Percentiles rank a stretch among this genome's conserved stretches.
phyloP scores from a whole-genome alignment of 2,888 invertebrate genomes.

The Eutolmus rufibarbis region DNA sequence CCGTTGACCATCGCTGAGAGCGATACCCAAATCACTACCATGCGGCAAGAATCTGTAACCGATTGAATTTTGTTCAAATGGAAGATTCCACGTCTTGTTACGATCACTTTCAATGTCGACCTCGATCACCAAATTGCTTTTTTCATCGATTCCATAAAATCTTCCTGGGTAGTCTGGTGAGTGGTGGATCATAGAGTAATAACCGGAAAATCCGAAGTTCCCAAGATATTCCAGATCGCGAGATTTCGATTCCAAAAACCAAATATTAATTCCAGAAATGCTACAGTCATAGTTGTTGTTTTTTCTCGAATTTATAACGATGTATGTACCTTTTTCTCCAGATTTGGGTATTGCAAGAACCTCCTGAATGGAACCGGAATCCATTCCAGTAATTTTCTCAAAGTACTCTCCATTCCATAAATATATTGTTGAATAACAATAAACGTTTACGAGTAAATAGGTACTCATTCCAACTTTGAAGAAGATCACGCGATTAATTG shows the following conservation, averaged over 20 bases:
- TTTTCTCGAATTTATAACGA: constrained; percentile 54
- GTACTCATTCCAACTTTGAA: constrained; percentile 6
- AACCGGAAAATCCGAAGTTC: constrained; percentile 54
- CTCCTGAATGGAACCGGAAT: constrained; percentile 64
- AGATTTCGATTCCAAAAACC: constrained; percentile 51
- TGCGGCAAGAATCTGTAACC: constrained; percentile 51
- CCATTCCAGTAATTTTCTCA: constrained; percentile 52
- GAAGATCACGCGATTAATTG: constrained; percentile 39
- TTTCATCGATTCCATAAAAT: constrained; percentile 57
- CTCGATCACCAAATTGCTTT: constrained; percentile 52
- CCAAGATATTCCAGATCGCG: constrained; percentile 47
- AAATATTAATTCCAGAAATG: constrained; percentile 51
- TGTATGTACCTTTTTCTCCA: constrained; percentile 54
- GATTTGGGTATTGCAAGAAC: constrained; percentile 57
- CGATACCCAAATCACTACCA: constrained; percentile 53
- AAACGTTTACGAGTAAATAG: constrained; percentile 56
- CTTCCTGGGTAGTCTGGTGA: constrained; percentile 53
- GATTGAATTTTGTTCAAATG: constrained; percentile 37
- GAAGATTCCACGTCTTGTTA: constrained; percentile 49
- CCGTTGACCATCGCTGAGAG: constrained; percentile 58
- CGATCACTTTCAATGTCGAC: constrained; percentile 56
- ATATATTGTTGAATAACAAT: constrained; percentile 63
- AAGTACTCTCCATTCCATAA: constrained; percentile 59
- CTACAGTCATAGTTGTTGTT: constrained; percentile 52
- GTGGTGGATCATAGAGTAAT: constrained; percentile 39